These are phyloP conservation scores for Mesocricetus auratus DNA, from an alignment of 2,113 vertebrate genomes.

Conservation along the genomic window DNA sequence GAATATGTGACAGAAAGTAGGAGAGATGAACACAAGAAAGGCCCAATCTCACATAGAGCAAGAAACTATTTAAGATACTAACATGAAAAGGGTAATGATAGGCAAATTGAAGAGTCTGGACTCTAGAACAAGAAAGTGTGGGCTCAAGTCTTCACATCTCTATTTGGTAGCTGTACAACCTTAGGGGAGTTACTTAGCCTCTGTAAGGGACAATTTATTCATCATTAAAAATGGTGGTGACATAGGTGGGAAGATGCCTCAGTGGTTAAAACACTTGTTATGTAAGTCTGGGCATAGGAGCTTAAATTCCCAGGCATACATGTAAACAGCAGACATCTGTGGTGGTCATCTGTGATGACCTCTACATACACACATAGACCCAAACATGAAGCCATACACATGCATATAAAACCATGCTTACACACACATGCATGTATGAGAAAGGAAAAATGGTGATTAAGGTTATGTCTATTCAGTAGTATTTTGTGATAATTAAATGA, in stretches of 20 bases:
- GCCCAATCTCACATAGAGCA: background rate
- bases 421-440: background rate
- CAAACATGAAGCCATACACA: background rate
- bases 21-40: background rate
- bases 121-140: background rate
- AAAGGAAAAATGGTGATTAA: background rate
- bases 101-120: background rate
- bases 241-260: background rate
- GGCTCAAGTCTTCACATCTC: background rate
- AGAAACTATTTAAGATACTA: background rate
- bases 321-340: background rate
- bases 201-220: background rate
- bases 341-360: background rate
- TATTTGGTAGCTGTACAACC: background rate
- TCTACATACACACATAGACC: background rate
- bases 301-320: background rate
- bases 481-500: constrained; percentile 24
- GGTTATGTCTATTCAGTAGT: background rate
- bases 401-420: background rate
- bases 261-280: background rate
- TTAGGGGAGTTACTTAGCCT: background rate
- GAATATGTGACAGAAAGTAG: background rate
- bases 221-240: background rate
- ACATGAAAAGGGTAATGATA: background rate
- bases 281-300: background rate